Conservation (phyloP, 2,113 vertebrate genomes). For the Pygoscelis antarcticus region DNA sequence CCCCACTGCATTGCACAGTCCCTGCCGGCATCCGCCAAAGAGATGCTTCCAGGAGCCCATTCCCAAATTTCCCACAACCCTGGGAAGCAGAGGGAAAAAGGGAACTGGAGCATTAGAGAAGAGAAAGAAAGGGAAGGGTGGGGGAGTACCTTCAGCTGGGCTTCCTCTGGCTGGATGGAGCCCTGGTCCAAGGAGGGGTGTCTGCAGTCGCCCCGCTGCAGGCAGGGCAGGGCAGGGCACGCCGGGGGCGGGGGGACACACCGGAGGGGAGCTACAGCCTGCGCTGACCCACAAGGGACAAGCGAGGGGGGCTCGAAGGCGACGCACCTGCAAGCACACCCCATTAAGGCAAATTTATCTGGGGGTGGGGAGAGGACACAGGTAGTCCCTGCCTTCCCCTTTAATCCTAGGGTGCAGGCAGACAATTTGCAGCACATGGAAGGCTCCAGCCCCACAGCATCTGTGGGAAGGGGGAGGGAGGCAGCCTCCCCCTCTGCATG, state of each 20-base stretch:
- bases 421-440: background rate
- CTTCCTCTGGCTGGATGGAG: background rate
- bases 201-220: background rate
- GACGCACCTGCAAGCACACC: background rate
- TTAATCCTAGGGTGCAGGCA: background rate
- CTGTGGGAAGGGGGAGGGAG: background rate
- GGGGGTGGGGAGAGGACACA: background rate
- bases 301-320: fast-evolving
- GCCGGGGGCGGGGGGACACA: too few species aligned
- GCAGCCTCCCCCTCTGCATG: background rate
- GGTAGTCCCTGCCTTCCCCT: too few species aligned
- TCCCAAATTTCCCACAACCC: background rate
- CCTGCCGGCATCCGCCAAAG: background rate
- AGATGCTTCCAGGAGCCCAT: background rate
- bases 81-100: background rate
- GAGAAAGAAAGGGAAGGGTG: background rate
- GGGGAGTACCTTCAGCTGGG: background rate
- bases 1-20: background rate
- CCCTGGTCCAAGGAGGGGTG: background rate
- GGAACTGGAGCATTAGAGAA: background rate
- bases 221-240: background rate
- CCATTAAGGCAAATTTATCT: background rate
- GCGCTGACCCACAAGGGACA: background rate
- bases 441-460: background rate
- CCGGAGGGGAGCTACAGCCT: background rate